Evolutionary conservation across 92 coral and sea anemone genomes (phyloP), one percentile per base, ranked within the genome.

Genomic region (Epizoanthus fatuus): DNA sequence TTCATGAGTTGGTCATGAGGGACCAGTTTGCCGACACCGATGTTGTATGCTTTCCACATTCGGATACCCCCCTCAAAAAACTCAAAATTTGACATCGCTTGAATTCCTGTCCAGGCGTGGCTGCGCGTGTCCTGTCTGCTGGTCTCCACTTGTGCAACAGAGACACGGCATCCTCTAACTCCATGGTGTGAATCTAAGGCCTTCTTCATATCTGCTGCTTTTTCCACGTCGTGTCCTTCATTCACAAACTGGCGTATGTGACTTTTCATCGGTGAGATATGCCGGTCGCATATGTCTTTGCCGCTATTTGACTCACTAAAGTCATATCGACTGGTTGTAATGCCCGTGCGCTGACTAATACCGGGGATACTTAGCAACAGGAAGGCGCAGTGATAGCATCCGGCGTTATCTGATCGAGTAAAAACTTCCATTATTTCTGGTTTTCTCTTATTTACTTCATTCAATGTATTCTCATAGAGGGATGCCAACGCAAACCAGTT

Each of bases 351-450:
- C 69, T 52, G 58, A 35, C 44, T 52, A 35, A 83, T 83, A 45
- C 78, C 87, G n/a, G 37, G 68, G 1, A 54, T 70, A 52, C 68
- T 69, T 7, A 83, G 87, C 54, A 83, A 11, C 62, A 81, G 42
- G 20, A 22, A 64, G 25, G 86, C 86, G 51, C 67, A 68, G 75
- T 81, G 80, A 70, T 83, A 83, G 54, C 69, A 81, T 8, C 86
- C 78, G 14, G 86, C 76, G 44, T 81, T 81, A 42, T 81, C 78
- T 9, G 49, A 11, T 5, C 86, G 44, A 3, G 42, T 38, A 60
- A 71, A 70, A 12, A 63, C 87, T 29, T 69, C 81, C 16, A 54
- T 22, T 11, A 83, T 49, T 54, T 71, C 51, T 15, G 47, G 69
- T 6, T 42, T 29, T 15, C 52, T 83, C 47, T 80, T 69, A 40